Base-by-base conservation (phyloP, 2,113 vertebrate species). In the Chaenocephalus aceratus region DNA sequence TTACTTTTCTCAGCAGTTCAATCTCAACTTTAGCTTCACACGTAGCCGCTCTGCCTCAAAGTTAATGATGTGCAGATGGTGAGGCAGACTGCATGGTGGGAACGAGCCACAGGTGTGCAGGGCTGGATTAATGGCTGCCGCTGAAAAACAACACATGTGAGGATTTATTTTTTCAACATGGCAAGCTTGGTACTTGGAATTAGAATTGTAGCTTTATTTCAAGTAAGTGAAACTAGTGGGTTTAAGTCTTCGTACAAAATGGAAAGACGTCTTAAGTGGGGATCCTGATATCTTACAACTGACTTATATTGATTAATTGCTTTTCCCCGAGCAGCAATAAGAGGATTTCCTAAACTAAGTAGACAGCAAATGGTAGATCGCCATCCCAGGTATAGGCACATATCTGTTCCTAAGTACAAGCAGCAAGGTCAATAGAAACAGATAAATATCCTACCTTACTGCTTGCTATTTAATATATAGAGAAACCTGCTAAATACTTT, bases 51-150 rank as follows among this genome's bases (percentile, higher is more conserved):
- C 18, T 58, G 77, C 26, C 58, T 21, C n/a, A 30, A 59, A 18
- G 44, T 54, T 26, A 51, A 64, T 13, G 51, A 49, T 68, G 59
- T 41, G 61, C 68, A 56, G 77, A 48, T 72, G 77, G 10, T 56
- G 51, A 64, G 51, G 49, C 59, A 13, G 18, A 41, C 56, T 68
- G 46, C 56, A 18, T n/a, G 14, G 49, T 45, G 36, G 13, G 10
- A 30, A 65, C 0, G 53, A 60, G 52, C 45, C 7, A n/a, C 45
- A 66, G 54, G 69, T 80, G 69, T 60, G 21, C 16, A 34, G 61
- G 53, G 14, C 23, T 60, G 62, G 1, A 57, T 1, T 21, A 45
- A 75, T 58, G 23, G 2, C 54, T 21, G 15, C 46, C 30, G 3
- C 21, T 36, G 46, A 61, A 16, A 53, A 72, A 16, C 3, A 46